phyloP scores from a whole-genome alignment of 2,888 invertebrate species.

The Liodrosophila aerea region DNA sequence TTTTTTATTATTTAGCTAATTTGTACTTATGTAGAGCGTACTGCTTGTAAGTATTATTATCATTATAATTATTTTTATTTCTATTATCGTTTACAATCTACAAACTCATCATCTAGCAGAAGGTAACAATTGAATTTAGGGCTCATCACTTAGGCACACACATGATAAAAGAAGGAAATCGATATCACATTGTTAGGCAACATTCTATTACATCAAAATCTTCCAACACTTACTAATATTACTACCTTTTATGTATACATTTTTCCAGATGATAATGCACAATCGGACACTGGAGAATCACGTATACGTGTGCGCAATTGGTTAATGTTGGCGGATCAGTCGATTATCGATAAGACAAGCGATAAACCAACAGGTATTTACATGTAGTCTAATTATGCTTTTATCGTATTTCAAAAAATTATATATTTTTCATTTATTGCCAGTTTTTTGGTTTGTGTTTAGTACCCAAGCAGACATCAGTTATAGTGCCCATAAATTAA shows the following conservation, averaged over 20 bases:
- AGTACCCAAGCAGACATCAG: constrained; percentile 5
- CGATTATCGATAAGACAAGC: constrained; percentile 72
- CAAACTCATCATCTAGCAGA: constrained; percentile 10
- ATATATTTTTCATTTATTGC: constrained; percentile 22
- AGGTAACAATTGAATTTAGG: constrained; percentile 31
- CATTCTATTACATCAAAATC: background rate
- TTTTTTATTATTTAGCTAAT: background rate
- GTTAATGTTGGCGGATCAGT: constrained; percentile 82
- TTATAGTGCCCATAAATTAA: too few relatives aligned
- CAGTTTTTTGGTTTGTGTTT: constrained; percentile 7
- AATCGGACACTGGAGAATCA: constrained; percentile 70
- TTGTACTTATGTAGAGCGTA: constrained; percentile 6
- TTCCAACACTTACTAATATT: constrained; percentile 35
- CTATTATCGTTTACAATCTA: constrained; percentile 16
- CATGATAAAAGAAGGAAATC: constrained; percentile 5
- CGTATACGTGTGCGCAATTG: constrained; percentile 82
- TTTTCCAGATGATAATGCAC: constrained; percentile 59
- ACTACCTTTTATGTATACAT: constrained; percentile 13
- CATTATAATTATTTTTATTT: constrained; percentile 8
- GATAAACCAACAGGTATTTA: constrained; percentile 69
- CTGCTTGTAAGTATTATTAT: constrained; percentile 15
- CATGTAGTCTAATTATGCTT: constrained; percentile 5
- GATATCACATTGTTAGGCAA: constrained; percentile 10
- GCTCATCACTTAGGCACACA: constrained; percentile 46
- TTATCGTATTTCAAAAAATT: background rate